Evolutionary conservation across 2,888 invertebrate species (phyloP), one percentile per base, ranked within the genome.

Genomic region (Charanyca ferruginea): DNA sequence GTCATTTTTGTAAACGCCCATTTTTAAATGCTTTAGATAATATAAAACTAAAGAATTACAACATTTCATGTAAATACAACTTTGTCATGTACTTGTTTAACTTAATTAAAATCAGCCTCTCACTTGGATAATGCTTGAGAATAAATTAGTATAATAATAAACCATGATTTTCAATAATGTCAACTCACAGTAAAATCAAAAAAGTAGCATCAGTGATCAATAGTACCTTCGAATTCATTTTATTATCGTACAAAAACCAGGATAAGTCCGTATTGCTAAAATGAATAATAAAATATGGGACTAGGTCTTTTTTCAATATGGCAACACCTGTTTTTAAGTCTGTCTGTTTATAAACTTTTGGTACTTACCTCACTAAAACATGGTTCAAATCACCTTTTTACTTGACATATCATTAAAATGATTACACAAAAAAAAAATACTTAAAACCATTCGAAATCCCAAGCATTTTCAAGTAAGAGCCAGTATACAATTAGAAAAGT

Each of bases 11-110:
- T 66, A 71, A 52, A 69, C 74, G 73, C 68, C 73, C 68, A 60
- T 53, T 64, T 64, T 35, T 63, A 65, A 70, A 49, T 60, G 51
- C 20, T 53, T 69, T 52, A 38, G 16, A 38, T 38, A 49, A 66
- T 65, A 49, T 48, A 73, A 73, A 55, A 65, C 55, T 77, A 77
- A 80, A 63, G 59, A 60, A 60, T 68, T 73, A 79, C 74, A 83
- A 83, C 77, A 79, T 55, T 75, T 73, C 65, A 83, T 77, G 66
- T 76, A 68, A 82, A 81, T 81, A 83, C 81, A 83, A 82, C 79
- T 45, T 70, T 82, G 83, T 82, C 82, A 83, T 83, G 83, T 83
- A 83, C 81, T 83, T 81, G 28, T 74, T 80, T 7, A 77, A 73
- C 73, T 67, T 72, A 79, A 77, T 73, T 73, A 71, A 55, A 76